These are phyloP conservation scores for Choristoneura fumiferana DNA, from an alignment of 1,140 invertebrate genomes.

Conservation along the genomic window DNA sequence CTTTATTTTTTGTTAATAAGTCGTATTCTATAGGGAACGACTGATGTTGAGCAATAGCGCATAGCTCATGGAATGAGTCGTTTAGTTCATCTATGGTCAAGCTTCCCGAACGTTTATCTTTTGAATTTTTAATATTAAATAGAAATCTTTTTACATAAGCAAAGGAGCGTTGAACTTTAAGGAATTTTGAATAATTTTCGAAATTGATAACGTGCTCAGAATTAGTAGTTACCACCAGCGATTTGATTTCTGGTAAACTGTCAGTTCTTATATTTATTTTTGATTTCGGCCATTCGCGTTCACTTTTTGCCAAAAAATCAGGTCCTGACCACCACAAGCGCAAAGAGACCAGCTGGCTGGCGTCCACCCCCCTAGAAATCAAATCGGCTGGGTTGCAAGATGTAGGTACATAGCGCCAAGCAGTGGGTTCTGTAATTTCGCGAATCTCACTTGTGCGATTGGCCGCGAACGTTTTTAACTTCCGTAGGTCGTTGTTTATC, in stretches of 20 bases:
- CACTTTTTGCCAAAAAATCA: neutral
- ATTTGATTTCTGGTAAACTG: too few species aligned
- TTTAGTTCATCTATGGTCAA: neutral
- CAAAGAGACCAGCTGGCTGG: neutral
- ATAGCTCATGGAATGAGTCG: neutral
- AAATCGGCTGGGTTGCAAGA: neutral
- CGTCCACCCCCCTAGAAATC: neutral
- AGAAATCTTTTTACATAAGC: too few species aligned
- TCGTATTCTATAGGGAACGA: neutral
- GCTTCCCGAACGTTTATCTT: too few species aligned
- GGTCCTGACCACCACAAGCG: too few species aligned
- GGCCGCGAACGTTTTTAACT: neutral
- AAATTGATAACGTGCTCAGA: neutral
- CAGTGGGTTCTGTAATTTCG: neutral
- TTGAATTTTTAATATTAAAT: too few species aligned
- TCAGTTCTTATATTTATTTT: too few species aligned
- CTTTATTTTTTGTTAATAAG: neutral
- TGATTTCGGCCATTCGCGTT: neutral
- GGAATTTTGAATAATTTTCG: too few species aligned
- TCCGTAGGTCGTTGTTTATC: neutral
- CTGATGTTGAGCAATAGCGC: neutral
- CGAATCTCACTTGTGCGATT: neutral
- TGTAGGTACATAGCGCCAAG: constrained; percentile 12
- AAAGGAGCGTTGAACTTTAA: too few species aligned
- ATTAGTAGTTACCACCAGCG: too few species aligned